These are phyloP conservation scores for Phalacrocorax carbo DNA, from an alignment of 2,113 vertebrate species.

Conservation along the genomic window DNA sequence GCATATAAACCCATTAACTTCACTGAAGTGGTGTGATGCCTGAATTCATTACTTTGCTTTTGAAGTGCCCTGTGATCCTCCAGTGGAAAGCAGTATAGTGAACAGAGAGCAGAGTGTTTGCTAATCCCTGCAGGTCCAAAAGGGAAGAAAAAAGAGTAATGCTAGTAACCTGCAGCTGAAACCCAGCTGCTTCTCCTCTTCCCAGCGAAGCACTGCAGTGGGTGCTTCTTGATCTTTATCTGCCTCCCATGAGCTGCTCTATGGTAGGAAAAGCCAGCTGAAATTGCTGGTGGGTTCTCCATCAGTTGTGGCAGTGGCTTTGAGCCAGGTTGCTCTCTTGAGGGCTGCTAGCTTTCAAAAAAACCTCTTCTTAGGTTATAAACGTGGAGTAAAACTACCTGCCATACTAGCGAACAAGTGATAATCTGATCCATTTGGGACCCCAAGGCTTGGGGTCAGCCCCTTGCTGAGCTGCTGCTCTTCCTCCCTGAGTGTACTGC, in stretches of 20 bases:
- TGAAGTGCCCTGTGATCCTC: background rate
- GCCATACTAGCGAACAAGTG: background rate
- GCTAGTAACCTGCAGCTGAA: background rate
- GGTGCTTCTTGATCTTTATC: background rate
- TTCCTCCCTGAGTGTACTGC: rapidly evolving
- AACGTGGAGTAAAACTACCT: background rate
- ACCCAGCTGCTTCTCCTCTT: background rate
- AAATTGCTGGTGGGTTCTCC: background rate
- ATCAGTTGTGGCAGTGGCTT: background rate
- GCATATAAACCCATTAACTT: background rate
- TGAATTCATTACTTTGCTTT: background rate
- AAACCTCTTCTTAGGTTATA: background rate
- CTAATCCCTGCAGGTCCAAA: background rate
- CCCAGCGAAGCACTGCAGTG: background rate
- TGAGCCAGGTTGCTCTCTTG: background rate
- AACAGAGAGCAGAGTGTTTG: background rate
- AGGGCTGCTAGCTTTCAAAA: background rate
- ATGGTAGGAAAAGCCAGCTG: background rate
- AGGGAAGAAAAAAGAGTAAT: background rate
- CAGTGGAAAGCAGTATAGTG: background rate
- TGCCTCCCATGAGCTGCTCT: background rate
- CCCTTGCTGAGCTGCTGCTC: background rate
- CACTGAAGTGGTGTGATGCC: background rate
- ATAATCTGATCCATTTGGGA: background rate
- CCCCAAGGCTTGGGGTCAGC: rapidly evolving